Base-by-base conservation (phyloP, 1,140 invertebrate genomes). In the Bilobella aurantiaca region DNA sequence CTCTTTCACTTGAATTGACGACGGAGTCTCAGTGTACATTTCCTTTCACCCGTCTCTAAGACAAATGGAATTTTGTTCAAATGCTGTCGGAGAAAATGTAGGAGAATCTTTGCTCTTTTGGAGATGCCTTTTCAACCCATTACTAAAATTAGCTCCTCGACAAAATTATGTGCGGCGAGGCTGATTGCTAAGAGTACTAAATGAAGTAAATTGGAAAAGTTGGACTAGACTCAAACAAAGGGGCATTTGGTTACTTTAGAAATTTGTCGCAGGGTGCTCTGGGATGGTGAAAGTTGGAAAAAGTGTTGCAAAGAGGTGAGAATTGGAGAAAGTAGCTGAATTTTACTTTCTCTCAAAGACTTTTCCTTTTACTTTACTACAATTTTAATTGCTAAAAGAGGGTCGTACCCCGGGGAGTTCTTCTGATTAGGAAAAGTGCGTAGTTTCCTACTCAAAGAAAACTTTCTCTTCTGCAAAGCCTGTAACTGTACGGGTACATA, bases 11-110 rank as follows among this genome's bases (percentile, higher is more conserved):
- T 53, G 49, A 23, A 53, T 53, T 53, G 49, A 14, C 12, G 49
- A 23, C 49, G 8, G 49, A 53, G 49, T 23, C 49, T 53, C 37
- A 42, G 8, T 53, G 14, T 23, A 53, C 12, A 53, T 12, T 53
- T 42, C 18, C 34, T 23, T 53, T 16, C 14, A 53, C 5, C n/a
- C n/a, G n/a, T n/a, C n/a, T n/a, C n/a, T n/a, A 23, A 12, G 14
- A 18, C 49, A 53, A 53, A 53, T 53, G 49, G 25, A 53, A 53
- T 53, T 53, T 53, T 53, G 12, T 12, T 42, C 37, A n/a, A n/a
- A n/a, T n/a, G 18, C 18, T 42, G 18, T 42, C 14, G 49, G 14
- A 23, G 14, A 53, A 53, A 53, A 23, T 53, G 21, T 12, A 53
- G 49, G 34, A 53, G 25, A 53, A 12, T 53, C 25, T 16, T 23